Base-by-base conservation (phyloP, 2,888 invertebrate species). In the Neuroscelio doddi region DNA sequence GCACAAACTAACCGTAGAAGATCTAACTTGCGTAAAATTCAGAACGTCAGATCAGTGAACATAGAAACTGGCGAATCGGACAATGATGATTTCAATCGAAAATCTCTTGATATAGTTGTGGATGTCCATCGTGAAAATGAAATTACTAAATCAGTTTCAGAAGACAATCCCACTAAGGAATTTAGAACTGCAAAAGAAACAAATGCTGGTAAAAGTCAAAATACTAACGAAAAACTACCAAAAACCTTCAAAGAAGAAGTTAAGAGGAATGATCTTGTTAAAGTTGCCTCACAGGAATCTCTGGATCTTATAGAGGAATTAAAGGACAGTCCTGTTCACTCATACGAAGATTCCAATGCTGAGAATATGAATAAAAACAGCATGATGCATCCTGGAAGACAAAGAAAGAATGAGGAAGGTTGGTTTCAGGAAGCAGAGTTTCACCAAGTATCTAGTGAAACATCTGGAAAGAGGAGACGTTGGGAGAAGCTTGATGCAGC, bases 51-150 rank as follows among this genome's bases (percentile, higher is more conserved):
- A 1, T 57, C 62, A 49, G 10, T 53, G 0, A 63, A 68, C 1
- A 45, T 64, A 0, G 69, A 69, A 17, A 27, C 39, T 21, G 61
- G 51, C 15, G 58, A 55, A 16, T 51, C 64, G 1, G 64, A 68
- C 12, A 57, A 59, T 39, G 63, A 59, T 17, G 17, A 39, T 17
- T 49, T 26, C 41, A 15, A 30, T 9, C 32, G 30, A 46, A 64
- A 61, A 27, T 47, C 51, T 15, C 3, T 79, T 39, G 71, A 77
- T 17, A 75, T 80, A 3, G 64, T 78, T 9, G 80, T 73, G 1
- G 80, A 80, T 29, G 70, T 80, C 57, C 80, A 80, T 55, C 68
- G 65, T 17, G 68, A 68, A 44, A 65, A 53, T 24, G 62, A 59
- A 46, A 9, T 36, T 14, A 26, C 44, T 0, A 44, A 15, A 5